Base-by-base conservation (phyloP, 2,797 vertebrate species). In the Poecile montanus region DNA sequence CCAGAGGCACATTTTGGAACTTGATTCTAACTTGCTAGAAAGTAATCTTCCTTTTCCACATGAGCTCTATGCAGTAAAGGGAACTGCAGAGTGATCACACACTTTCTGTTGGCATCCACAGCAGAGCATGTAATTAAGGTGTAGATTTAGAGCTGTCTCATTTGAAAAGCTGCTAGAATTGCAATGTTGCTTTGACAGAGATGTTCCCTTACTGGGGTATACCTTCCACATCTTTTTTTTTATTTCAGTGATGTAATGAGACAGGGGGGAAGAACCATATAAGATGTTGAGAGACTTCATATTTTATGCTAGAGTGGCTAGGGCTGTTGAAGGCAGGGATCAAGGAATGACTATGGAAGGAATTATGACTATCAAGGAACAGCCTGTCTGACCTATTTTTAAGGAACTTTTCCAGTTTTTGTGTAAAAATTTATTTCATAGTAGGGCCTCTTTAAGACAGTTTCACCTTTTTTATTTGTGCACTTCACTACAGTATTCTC, bases 401-500 rank as follows among this genome's bases (percentile, higher is more conserved):
- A 80, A 83, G 61, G n/a, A 78, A 53, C 32, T 11, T 73, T 91
- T 67, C 19, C 4, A 3, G 7, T 3, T 48, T 78, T 58, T 61
- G 20, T 65, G n/a, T 78, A 80, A 93, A 81, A 26, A 48, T 38
- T 78, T 70, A 48, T 75, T 90, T 86, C 36, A 19, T 20, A 16
- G 16, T 51, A 78, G 63, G 54, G 18, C 26, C 67, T 66, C 10
- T 66, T 78, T 78, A 79, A 73, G 34, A 38, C 7, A 36, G 23
- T 66, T 94, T 81, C 77, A 94, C 87, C 70, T 90, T 77, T 62
- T 93, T 53, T 62, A 32, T 83, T 91, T 79, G 44, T 63, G 27
- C 5, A 3, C 70, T 96, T 96, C 63, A 66, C 21, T 29, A 22
- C n/a, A 45, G 8, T 1, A 1, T 48, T 76, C 53, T 74, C n/a